Evolutionary conservation across 2,888 invertebrate genomes (phyloP), one percentile per base, ranked within the genome.

Genomic region (Zaprionus lineosus): DNA sequence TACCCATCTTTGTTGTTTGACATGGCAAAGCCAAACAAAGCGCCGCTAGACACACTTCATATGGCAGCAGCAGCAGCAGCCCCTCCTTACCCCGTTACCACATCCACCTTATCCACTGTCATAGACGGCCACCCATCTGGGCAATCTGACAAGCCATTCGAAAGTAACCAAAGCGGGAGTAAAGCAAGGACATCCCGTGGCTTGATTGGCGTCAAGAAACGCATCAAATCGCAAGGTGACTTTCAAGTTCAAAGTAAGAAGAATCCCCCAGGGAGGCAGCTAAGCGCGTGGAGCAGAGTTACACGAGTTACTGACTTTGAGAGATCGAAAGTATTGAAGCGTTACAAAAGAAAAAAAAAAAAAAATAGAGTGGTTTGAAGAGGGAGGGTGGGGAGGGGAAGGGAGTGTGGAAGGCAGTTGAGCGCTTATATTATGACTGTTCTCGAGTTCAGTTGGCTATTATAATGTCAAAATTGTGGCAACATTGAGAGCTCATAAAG

Each of bases 131-230:
- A n/a, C n/a, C n/a, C n/a, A n/a, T n/a, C n/a, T n/a, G n/a, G n/a
- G n/a, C 15, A 50, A 31, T 40, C 15, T 34, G 26, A n/a, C 37
- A n/a, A n/a, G n/a, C 9, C 5, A 2, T 4, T 4, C 7, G 11
- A 33, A 12, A 9, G 18, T n/a, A n/a, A n/a, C 24, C 11, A 40
- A 7, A 16, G 24, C 41, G 5, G 18, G 24, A 14, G 24, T 39
- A 47, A 26, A 8, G 16, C 37, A 41, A 21, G 28, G 48, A 28
- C 34, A 3, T 19, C 53, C 41, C 65, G 43, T 73, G 56, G 70
- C 57, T 64, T 83, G 81, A 81, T 74, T 79, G 84, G 77, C 72
- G 81, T 81, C 82, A 81, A 84, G 73, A 62, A 81, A 75, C 78
- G 75, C 82, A 73, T 75, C 73, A 67, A 24, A 46, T 31, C 52